Percentiles rank a stretch among this genome's conserved stretches.
These are phyloP conservation scores for Salminus brasiliensis DNA, from an alignment of 2,113 vertebrate genomes.

Conservation along the genomic window DNA sequence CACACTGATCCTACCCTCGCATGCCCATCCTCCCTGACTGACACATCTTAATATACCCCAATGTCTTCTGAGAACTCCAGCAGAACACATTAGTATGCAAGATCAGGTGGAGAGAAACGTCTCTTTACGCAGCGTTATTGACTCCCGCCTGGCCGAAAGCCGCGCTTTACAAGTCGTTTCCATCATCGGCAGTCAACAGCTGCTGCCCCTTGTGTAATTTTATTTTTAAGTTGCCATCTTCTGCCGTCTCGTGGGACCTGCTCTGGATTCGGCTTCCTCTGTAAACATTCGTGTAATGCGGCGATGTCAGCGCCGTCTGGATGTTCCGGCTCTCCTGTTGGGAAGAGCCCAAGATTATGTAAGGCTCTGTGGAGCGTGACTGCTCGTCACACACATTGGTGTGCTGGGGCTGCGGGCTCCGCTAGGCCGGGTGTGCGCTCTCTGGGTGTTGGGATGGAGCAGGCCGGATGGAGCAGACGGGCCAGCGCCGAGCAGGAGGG, in stretches of 20 bases:
- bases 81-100: conserved; percentile 21
- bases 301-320: not conserved
- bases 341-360: conserved; percentile 38
- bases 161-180: not conserved
- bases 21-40: not conserved
- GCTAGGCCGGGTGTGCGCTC: not conserved
- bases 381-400: conserved; percentile 23
- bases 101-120: not conserved
- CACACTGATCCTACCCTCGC: not conserved
- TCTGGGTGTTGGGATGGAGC: not conserved
- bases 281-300: not conserved
- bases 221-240: not conserved
- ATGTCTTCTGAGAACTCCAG: conserved; percentile 25
- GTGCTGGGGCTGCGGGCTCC: not conserved
- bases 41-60: not conserved
- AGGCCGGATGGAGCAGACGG: conserved; percentile 27
- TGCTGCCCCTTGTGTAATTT: not conserved
- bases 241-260: conserved; percentile 20
- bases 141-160: conserved; percentile 26
- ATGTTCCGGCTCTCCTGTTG: conserved; percentile 28
- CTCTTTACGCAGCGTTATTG: not conserved
- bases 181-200: not conserved
- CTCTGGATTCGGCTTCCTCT: conserved; percentile 22
- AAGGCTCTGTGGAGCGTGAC: conserved; percentile 37
- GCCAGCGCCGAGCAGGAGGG: not conserved